These are phyloP conservation scores for Ornithorhynchus anatinus DNA, from an alignment of 2,113 vertebrate genomes.

Conservation along the genomic window DNA sequence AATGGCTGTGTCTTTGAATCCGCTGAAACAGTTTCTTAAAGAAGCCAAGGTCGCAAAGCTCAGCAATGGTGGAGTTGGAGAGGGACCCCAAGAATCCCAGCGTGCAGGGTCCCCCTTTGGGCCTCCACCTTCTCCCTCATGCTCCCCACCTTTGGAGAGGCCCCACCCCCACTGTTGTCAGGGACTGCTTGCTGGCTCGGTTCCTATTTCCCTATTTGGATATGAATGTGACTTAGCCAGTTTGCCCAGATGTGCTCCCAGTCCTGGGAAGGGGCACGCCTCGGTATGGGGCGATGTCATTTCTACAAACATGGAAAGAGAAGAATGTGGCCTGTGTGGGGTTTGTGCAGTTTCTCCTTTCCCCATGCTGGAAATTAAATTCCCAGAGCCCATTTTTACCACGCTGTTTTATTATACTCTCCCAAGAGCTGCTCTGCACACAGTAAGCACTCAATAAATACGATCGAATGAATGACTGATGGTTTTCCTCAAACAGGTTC, in stretches of 20 bases:
- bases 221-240: slow-evolving; percentile 59
- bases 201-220: slow-evolving; percentile 43
- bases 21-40: neutral
- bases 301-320: neutral
- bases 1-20: no score
- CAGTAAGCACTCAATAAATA: no score
- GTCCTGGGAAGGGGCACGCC: slow-evolving; percentile 38
- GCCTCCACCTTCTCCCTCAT: neutral
- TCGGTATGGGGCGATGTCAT: slow-evolving; percentile 43
- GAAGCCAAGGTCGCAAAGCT: neutral
- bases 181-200: neutral
- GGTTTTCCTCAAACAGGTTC: no score
- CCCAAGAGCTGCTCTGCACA: neutral
- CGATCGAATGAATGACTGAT: no score
- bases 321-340: neutral
- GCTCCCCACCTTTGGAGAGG: neutral
- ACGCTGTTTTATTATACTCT: neutral
- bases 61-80: neutral
- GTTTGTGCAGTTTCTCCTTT: neutral
- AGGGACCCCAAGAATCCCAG: neutral
- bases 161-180: neutral
- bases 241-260: slow-evolving; percentile 50
- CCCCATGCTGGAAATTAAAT: neutral
- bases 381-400: neutral
- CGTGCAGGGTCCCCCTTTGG: neutral